phyloP scores from a whole-genome alignment of 2,888 invertebrate species.

The Stenodera caucasica region DNA sequence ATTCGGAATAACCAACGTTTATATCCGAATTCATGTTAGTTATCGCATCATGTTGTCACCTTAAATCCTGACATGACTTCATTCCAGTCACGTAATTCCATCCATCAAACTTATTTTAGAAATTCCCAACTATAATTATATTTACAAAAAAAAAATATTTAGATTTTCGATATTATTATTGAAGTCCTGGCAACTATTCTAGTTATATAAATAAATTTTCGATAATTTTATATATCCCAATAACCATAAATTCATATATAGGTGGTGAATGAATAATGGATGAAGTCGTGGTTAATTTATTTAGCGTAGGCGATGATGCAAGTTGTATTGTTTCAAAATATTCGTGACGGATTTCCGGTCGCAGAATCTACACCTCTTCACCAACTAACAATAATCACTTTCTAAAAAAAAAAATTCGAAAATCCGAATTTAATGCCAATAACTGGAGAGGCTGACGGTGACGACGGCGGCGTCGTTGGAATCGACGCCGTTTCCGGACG shows the following conservation, averaged over 20 bases:
- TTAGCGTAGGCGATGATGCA: slow-evolving; percentile 17
- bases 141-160: no score
- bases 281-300: slow-evolving; percentile 2
- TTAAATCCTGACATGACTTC: slow-evolving; percentile 4
- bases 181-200: no score
- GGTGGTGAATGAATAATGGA: neutral
- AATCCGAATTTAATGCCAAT: neutral
- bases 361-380: slow-evolving; percentile 2
- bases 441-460: neutral
- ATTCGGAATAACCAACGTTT: neutral
- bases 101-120: neutral
- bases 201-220: no score
- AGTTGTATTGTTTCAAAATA: slow-evolving; percentile 21
- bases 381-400: neutral
- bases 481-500: neutral
- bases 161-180: no score
- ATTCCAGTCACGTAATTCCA: neutral
- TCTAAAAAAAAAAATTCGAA: neutral
- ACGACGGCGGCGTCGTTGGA: neutral
- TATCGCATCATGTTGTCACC: slow-evolving; percentile 6
- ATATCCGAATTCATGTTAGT: neutral
- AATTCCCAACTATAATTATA: neutral
- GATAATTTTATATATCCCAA: neutral
- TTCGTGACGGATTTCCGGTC: slow-evolving; percentile 25
- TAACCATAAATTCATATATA: neutral